Percentiles rank a stretch among this genome's conserved stretches.
These are phyloP conservation scores for Euschistus heros DNA, from an alignment of 1,140 invertebrate species.

Conservation along the genomic window DNA sequence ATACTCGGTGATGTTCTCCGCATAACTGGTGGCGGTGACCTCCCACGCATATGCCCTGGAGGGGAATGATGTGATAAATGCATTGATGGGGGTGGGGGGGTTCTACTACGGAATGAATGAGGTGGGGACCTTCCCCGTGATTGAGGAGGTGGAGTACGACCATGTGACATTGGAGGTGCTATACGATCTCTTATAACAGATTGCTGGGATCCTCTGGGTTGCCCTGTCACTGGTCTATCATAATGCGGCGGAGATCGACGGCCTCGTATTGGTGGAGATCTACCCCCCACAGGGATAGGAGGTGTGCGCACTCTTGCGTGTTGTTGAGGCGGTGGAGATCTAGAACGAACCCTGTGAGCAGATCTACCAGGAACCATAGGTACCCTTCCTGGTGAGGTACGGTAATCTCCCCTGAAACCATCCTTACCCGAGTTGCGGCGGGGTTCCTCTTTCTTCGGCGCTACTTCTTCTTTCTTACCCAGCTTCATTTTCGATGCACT, in stretches of 20 bases:
- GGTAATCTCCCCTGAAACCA: background rate
- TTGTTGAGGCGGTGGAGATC: background rate
- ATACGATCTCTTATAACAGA: background rate
- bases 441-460: background rate
- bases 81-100: background rate
- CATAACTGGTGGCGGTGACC: background rate
- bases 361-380: background rate
- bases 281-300: background rate
- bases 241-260: background rate
- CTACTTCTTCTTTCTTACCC: background rate
- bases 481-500: background rate
- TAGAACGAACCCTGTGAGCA: background rate
- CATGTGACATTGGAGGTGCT: background rate
- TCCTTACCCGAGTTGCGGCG: background rate
- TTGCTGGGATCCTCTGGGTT: too few relatives aligned
- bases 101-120: background rate
- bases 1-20: too few relatives aligned
- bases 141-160: background rate
- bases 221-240: too few relatives aligned
- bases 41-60: background rate
- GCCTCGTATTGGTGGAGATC: background rate
- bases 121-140: background rate
- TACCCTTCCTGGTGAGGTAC: background rate
- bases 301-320: background rate
- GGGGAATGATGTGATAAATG: background rate